Percentiles rank a stretch among this genome's conserved stretches.
Conservation (phyloP, 2,797 vertebrate genomes). For the Tokudaia muenninki region DNA sequence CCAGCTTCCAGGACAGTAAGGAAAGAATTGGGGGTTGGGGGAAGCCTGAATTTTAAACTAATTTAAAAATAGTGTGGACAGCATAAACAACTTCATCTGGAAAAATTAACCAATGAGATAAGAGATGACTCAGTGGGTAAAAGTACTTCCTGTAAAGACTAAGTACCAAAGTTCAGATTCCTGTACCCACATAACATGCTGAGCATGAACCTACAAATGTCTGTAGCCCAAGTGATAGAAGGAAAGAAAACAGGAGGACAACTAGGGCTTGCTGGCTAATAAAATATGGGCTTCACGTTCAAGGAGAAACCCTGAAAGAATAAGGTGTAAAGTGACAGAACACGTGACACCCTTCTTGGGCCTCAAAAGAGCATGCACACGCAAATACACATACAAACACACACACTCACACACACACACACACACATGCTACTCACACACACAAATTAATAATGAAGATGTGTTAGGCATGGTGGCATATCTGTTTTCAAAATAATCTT, state of each 20-base stretch:
- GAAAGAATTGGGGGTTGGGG: neutral
- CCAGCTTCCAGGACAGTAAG: constrained; percentile 6
- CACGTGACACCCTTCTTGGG: neutral
- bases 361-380: neutral
- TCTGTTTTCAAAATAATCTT: neutral
- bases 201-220: neutral
- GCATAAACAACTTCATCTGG: neutral
- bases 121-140: neutral
- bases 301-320: neutral
- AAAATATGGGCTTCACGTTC: neutral
- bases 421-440: neutral
- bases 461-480: neutral
- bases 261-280: neutral
- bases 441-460: neutral
- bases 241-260: neutral
- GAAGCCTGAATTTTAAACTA: neutral
- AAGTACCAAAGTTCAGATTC: neutral
- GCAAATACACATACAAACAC: accelerated
- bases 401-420: no score
- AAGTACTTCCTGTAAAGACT: neutral
- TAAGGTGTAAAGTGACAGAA: neutral
- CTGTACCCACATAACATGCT: neutral
- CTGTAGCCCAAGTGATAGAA: neutral
- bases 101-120: neutral
- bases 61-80: neutral